phyloP scores from a whole-genome alignment of 1,140 invertebrate species.

The Eufriesea mexicana region DNA sequence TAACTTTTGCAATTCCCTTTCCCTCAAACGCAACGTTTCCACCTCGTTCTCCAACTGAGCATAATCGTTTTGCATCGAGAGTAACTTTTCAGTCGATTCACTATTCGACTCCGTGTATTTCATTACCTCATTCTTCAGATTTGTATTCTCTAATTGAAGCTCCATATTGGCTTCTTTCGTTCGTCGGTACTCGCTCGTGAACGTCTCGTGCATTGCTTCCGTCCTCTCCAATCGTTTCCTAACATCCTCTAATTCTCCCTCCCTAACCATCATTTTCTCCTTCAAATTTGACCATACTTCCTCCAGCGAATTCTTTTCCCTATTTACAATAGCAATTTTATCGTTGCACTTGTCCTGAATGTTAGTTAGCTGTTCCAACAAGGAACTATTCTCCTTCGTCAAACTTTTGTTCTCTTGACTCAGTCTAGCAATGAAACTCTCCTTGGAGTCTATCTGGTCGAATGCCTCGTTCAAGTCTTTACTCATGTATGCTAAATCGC shows the following conservation, averaged over 20 bases:
- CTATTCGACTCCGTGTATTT: constrained; percentile 62
- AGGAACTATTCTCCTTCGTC: constrained; percentile 67
- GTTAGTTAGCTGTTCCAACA: constrained; percentile 70
- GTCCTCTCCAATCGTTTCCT: constrained; percentile 77
- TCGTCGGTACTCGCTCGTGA: constrained; percentile 76
- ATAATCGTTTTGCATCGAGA: constrained; percentile 37
- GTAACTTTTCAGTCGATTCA: constrained; percentile 32
- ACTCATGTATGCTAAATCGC: constrained; percentile 73
- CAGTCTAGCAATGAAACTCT: constrained; percentile 58
- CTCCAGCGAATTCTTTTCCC: constrained; percentile 77
- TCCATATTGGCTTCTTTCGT: constrained; percentile 78
- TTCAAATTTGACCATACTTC: constrained; percentile 81
- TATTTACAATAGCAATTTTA: constrained; percentile 79
- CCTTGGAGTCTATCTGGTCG: constrained; percentile 50
- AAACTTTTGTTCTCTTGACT: constrained; percentile 70
- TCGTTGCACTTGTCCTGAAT: constrained; percentile 73
- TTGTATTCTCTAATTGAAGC: constrained; percentile 70
- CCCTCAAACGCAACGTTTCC: constrained; percentile 40
- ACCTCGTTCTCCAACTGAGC: constrained; percentile 21
- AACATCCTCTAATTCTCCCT: constrained; percentile 70
- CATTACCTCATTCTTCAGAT: constrained; percentile 47
- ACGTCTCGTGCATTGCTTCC: constrained; percentile 78
- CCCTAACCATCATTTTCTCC: constrained; percentile 61
- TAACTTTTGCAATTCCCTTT: constrained; percentile 31
- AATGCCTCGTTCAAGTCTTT: constrained; percentile 72